Conservation (phyloP, 2,888 invertebrate species). For the Mimachlamys varia region DNA sequence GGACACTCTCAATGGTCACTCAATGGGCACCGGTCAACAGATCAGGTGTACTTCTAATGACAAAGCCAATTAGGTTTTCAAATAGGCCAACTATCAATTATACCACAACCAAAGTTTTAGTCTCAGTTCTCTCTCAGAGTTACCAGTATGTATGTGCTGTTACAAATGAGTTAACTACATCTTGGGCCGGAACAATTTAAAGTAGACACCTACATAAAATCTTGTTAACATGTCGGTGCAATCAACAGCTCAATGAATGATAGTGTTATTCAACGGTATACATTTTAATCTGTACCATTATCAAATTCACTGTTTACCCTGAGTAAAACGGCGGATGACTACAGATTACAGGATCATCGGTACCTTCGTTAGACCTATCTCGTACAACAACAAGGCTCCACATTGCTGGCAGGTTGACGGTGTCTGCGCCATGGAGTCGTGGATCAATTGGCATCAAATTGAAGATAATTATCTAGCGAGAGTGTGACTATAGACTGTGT, state of each 20-base stretch:
- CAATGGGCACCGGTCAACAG: no score
- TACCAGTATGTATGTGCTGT: no score
- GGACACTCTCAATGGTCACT: neutral
- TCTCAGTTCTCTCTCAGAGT: neutral
- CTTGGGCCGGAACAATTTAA: no score
- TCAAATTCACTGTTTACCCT: neutral
- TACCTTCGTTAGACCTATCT: neutral
- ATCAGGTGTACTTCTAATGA: neutral
- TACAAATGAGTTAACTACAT: no score
- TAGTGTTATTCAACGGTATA: no score
- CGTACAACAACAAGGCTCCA: neutral
- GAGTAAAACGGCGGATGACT: neutral
- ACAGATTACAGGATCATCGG: neutral
- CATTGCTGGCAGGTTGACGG: neutral
- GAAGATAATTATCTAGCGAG: neutral
- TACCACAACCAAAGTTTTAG: neutral
- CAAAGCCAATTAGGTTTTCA: neutral
- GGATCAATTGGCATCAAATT: constrained; percentile 20
- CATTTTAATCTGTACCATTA: neutral
- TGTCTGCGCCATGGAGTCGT: neutral
- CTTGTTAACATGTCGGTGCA: no score
- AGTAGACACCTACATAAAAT: no score
- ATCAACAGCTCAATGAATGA: no score
- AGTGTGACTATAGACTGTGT: no score
- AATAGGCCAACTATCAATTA: neutral